These are phyloP conservation scores for Eumacrocentrus americanus DNA, from an alignment of 2,888 invertebrate species.

Conservation along the genomic window DNA sequence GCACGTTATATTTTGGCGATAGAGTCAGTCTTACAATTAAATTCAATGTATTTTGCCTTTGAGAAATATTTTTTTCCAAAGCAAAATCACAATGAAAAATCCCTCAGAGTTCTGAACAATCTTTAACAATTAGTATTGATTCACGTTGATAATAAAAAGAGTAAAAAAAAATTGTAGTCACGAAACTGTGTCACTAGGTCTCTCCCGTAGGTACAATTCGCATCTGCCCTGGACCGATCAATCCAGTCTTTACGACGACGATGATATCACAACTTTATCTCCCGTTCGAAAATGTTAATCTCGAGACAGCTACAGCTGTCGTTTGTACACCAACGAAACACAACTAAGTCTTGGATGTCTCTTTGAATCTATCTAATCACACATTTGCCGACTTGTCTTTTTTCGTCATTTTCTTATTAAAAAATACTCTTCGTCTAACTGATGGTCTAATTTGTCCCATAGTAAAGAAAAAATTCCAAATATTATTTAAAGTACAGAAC, in stretches of 20 bases:
- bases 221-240: constrained; percentile 41
- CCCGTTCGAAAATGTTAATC: neutral
- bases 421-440: constrained; percentile 42
- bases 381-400: constrained; percentile 24
- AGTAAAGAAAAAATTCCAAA: constrained; percentile 15
- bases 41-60: neutral
- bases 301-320: neutral
- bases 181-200: neutral
- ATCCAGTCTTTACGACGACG: constrained; percentile 19
- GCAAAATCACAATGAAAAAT: neutral
- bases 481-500: neutral
- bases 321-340: neutral
- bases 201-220: constrained; percentile 39
- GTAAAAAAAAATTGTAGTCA: neutral
- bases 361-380: constrained; percentile 7
- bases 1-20: constrained; percentile 27
- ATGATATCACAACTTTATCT: neutral
- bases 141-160: neutral
- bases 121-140: neutral
- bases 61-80: neutral
- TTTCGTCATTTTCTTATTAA: constrained; percentile 42
- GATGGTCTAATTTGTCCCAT: constrained; percentile 47
- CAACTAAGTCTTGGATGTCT: too few species aligned
- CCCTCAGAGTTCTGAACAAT: neutral
- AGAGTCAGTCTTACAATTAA: constrained; percentile 12